Evolutionary conservation across 2,113 vertebrate genomes (phyloP).

Genomic region (Macroglossus sobrinus): DNA sequence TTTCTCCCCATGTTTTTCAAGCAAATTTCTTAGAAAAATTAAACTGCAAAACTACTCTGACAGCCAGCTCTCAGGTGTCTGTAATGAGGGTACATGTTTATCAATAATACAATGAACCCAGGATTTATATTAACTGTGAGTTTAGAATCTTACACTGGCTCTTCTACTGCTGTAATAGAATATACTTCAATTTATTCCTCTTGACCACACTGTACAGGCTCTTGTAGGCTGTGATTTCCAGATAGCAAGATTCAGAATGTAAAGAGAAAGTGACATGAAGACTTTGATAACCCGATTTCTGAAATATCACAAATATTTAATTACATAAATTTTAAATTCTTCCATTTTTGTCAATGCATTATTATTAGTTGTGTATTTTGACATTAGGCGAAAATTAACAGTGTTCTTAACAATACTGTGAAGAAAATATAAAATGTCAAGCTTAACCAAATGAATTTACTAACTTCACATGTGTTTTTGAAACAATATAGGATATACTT

Average conservation of each 20-base stretch:
- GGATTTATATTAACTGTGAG: not conserved
- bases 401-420: not conserved
- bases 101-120: not conserved
- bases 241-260: not conserved
- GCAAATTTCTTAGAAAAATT: not conserved
- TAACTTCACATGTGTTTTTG: not conserved
- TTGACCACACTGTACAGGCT: not conserved
- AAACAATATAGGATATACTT: not conserved
- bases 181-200: not conserved
- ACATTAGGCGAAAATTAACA: constrained; percentile 19
- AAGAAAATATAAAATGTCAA: constrained; percentile 20
- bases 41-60: not conserved
- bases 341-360: not conserved
- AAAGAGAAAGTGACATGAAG: not conserved
- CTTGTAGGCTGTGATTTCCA: not conserved
- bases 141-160: not conserved
- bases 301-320: not conserved
- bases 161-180: not conserved
- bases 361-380: not conserved
- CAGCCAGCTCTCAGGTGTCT: not conserved
- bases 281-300: not conserved
- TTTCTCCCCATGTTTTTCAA: not conserved
- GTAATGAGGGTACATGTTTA: not conserved
- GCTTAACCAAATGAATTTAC: not conserved
- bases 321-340: not conserved